A percentile compares a stretch with the other conserved stretches of the same genome.
These are phyloP conservation scores for Clarias magur DNA, from an alignment of 2,113 vertebrate genomes.

Conservation along the genomic window DNA sequence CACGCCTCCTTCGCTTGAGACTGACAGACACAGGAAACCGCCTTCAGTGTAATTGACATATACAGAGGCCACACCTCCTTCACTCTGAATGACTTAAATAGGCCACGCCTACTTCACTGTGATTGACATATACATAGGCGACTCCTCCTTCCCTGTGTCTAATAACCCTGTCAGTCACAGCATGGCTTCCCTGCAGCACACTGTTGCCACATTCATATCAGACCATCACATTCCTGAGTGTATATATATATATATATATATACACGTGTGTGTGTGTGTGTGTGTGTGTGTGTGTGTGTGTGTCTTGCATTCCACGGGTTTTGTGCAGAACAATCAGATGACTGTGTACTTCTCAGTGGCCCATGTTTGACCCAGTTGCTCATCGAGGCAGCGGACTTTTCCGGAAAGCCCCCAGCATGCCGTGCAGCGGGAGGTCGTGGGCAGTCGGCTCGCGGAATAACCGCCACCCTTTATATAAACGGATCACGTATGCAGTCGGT, in stretches of 20 bases:
- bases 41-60: too few relatives aligned
- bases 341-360: constrained; percentile 38
- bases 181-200: background rate
- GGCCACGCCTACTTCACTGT: background rate
- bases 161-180: background rate
- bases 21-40: too few relatives aligned
- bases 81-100: background rate
- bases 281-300: constrained; percentile 13
- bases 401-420: constrained; percentile 40
- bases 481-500: background rate
- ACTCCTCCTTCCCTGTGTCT: background rate
- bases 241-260: constrained; percentile 16
- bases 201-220: constrained; percentile 5
- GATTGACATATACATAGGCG: background rate
- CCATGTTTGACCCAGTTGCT: constrained; percentile 38
- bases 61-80: too few relatives aligned
- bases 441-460: background rate
- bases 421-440: constrained; percentile 14
- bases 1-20: background rate
- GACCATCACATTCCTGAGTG: background rate
- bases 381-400: constrained; percentile 22
- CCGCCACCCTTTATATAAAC: background rate
- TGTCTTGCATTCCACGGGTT: background rate
- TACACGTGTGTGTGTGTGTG: constrained; percentile 24
- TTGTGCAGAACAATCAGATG: background rate